phyloP scores from a whole-genome alignment of 2,888 invertebrate species.

The Folsomia manolachei region DNA sequence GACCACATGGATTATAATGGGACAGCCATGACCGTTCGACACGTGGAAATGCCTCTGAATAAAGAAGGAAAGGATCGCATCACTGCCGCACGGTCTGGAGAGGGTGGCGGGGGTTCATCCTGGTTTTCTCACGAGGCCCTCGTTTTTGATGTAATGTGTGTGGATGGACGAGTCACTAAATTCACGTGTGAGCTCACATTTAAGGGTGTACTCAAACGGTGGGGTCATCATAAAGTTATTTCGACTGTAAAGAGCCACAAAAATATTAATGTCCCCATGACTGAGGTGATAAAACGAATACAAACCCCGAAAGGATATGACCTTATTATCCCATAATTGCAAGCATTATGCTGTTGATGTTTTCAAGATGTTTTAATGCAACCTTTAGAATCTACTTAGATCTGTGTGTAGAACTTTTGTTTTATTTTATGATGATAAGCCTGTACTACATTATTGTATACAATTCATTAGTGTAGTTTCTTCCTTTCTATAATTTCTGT shows the following conservation, averaged over 20 bases:
- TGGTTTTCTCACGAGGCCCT: conserved; percentile 32
- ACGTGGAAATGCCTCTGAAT: conserved; percentile 37
- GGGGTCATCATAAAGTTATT: conserved; percentile 36
- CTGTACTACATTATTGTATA: too few species aligned
- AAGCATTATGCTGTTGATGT: conserved; percentile 30
- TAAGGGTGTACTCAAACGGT: conserved; percentile 26
- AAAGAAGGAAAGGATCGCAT: conserved; percentile 19
- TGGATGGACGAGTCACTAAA: conserved; percentile 26
- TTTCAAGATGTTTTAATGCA: too few species aligned
- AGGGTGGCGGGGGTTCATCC: neutral
- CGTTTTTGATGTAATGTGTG: conserved; percentile 30
- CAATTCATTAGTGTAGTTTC: too few species aligned
- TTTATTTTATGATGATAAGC: too few species aligned
- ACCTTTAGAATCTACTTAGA: too few species aligned
- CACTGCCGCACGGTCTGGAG: neutral
- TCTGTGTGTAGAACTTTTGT: too few species aligned
- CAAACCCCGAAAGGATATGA: conserved; percentile 26
- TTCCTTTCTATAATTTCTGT: too few species aligned
- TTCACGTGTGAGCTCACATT: conserved; percentile 33
- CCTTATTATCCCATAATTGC: conserved; percentile 29
- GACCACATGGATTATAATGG: conserved; percentile 30
- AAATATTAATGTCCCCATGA: conserved; percentile 23
- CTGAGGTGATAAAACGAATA: conserved; percentile 27
- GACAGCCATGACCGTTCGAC: conserved; percentile 27
- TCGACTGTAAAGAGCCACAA: conserved; percentile 27